A percentile compares a stretch with the other conserved stretches of the same genome.
These are phyloP conservation scores for Steinernema scapterisci DNA, from an alignment of 2,888 invertebrate species.

Conservation along the genomic window DNA sequence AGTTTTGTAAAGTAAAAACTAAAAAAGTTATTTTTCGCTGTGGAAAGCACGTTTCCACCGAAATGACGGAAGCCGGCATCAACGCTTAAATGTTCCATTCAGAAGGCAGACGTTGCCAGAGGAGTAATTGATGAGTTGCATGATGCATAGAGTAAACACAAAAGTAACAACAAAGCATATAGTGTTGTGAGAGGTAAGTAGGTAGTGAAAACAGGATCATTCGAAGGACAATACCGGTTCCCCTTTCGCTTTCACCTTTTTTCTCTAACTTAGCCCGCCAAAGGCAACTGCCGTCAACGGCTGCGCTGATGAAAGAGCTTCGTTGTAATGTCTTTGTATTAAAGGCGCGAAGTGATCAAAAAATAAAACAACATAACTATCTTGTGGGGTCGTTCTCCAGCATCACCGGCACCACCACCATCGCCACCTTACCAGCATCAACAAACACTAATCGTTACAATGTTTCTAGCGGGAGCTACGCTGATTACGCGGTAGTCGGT, in stretches of 20 bases:
- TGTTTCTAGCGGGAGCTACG: neutral
- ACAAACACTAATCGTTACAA: constrained; percentile 8
- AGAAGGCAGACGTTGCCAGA: no score
- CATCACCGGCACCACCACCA: no score
- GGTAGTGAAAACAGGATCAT: constrained; percentile 25
- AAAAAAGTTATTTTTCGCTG: no score
- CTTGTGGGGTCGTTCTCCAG: neutral
- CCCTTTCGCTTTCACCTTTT: neutral
- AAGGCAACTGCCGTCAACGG: constrained; percentile 13
- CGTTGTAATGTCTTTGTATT: constrained; percentile 29
- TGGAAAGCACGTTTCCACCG: no score
- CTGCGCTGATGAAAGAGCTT: neutral
- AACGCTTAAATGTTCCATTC: no score
- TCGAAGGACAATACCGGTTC: constrained; percentile 27
- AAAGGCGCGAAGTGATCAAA: constrained; percentile 27
- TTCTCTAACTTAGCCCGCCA: constrained; percentile 5
- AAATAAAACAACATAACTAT: constrained; percentile 18
- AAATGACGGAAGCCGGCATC: no score
- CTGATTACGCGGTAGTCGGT: no score
- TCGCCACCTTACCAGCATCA: neutral
- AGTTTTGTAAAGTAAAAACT: no score
- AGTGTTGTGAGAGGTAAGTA: neutral
- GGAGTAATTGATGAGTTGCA: neutral
- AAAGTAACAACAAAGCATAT: constrained; percentile 27
- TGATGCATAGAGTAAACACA: constrained; percentile 17